Evolutionary conservation across 2,888 invertebrate genomes (phyloP).

Genomic region (Eupithecia exiguata): DNA sequence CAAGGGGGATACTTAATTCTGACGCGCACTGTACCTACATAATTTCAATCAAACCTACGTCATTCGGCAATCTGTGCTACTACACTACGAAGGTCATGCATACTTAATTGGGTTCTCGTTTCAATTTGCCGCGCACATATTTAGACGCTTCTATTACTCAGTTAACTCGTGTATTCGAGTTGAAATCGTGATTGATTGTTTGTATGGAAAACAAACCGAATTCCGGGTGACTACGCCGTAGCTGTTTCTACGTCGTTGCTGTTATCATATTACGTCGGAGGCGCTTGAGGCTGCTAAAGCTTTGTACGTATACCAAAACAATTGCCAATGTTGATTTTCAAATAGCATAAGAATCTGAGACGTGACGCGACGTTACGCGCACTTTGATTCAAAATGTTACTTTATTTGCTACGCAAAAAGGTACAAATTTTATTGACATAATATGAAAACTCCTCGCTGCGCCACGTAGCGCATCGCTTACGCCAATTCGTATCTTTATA

Average conservation of each 20-base stretch:
- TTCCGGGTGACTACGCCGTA: not conserved
- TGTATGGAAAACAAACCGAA: slow-evolving; percentile 2
- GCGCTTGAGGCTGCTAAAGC: not conserved
- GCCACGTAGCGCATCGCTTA: too few relatives aligned
- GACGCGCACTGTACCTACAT: too few relatives aligned
- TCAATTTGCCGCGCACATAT: slow-evolving; percentile 1
- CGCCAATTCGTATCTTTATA: too few relatives aligned
- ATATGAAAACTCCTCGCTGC: too few relatives aligned
- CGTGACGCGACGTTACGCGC: too few relatives aligned
- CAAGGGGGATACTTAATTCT: too few relatives aligned
- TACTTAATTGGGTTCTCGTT: not conserved
- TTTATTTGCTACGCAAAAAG: too few relatives aligned
- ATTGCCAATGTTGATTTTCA: not conserved
- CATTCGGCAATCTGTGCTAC: not conserved
- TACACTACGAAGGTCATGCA: not conserved
- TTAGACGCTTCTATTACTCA: not conserved
- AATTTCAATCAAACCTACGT: not conserved
- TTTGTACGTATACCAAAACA: not conserved
- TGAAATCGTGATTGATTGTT: slow-evolving; percentile 3
- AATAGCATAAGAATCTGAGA: not conserved
- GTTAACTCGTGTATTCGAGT: not conserved
- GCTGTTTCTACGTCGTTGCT: not conserved
- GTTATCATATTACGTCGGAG: not conserved
- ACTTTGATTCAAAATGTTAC: too few relatives aligned
- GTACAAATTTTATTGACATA: too few relatives aligned